Percentiles rank a stretch among this genome's conserved stretches.
Evolutionary conservation across 2,113 vertebrate genomes (phyloP).

Genomic region (Cavia porcellus): DNA sequence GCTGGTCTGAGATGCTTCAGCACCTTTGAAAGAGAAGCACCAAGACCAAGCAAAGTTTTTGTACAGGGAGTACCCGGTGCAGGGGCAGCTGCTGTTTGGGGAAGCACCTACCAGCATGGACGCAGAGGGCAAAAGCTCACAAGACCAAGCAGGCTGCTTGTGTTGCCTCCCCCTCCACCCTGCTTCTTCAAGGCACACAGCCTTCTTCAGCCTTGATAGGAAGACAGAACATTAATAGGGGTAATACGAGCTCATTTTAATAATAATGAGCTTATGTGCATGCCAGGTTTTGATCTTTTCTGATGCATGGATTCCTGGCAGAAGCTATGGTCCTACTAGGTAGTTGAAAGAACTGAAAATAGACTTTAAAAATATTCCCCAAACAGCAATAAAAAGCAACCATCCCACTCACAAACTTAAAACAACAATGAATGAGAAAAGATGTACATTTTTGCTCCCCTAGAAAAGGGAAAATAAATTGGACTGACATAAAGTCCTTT

Average conservation of each 20-base stretch:
- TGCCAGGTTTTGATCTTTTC: constrained; percentile 76
- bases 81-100: constrained; percentile 47
- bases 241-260: constrained; percentile 84
- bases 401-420: constrained; percentile 64
- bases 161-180: constrained; percentile 24
- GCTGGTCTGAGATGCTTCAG: background rate
- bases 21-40: background rate
- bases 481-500: constrained; percentile 53
- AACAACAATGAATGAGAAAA: constrained; percentile 52
- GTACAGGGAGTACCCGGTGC: background rate
- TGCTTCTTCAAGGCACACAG: constrained; percentile 79
- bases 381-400: constrained; percentile 62
- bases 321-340: constrained; percentile 59
- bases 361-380: background rate
- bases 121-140: constrained; percentile 54
- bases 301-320: constrained; percentile 73
- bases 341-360: constrained; percentile 76
- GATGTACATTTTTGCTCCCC: constrained; percentile 3
- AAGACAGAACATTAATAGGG: constrained; percentile 83
- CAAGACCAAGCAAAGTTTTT: background rate
- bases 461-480: background rate
- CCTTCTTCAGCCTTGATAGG: constrained; percentile 80
- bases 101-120: background rate
- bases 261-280: constrained; percentile 81
- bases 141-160: constrained; percentile 62